A percentile compares a stretch with the other conserved stretches of the same genome.
Evolutionary conservation across 1,140 invertebrate genomes (phyloP).

Genomic region (Pantala flavescens): DNA sequence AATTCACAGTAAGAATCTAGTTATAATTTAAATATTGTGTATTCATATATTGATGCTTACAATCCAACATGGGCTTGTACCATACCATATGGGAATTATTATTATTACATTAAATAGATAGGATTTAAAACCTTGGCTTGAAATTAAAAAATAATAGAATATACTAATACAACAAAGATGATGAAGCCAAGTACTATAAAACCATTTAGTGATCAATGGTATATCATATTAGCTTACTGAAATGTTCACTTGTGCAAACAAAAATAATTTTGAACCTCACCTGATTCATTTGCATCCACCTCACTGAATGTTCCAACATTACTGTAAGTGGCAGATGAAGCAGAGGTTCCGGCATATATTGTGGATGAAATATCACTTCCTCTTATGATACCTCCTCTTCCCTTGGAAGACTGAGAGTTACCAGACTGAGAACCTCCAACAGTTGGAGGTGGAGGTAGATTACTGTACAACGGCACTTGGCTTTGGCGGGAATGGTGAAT

Average conservation of each 20-base stretch:
- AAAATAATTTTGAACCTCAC: neutral
- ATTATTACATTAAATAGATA: too few species aligned
- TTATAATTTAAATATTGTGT: too few species aligned
- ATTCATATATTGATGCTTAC: too few species aligned
- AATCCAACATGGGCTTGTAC: too few species aligned
- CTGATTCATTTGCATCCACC: neutral
- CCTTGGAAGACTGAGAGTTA: conserved; percentile 27
- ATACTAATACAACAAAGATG: too few species aligned
- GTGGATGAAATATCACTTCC: neutral
- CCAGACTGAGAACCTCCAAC: conserved; percentile 14
- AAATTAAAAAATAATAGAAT: too few species aligned
- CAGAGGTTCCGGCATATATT: neutral
- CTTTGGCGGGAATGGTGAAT: neutral
- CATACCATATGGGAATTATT: too few species aligned
- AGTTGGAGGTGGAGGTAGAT: conserved; percentile 33
- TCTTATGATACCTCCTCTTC: conserved; percentile 24
- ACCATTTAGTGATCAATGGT: too few species aligned
- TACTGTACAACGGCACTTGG: conserved; percentile 31
- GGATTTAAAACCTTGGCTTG: too few species aligned
- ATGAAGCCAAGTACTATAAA: too few species aligned
- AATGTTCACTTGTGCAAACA: neutral
- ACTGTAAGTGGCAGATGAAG: conserved; percentile 28
- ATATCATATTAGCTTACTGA: too few species aligned
- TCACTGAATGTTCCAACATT: conserved; percentile 25
- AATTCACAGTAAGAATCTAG: too few species aligned